Base-by-base conservation (phyloP, 2,888 invertebrate species). In the Scaptomyza cyrtandrae region DNA sequence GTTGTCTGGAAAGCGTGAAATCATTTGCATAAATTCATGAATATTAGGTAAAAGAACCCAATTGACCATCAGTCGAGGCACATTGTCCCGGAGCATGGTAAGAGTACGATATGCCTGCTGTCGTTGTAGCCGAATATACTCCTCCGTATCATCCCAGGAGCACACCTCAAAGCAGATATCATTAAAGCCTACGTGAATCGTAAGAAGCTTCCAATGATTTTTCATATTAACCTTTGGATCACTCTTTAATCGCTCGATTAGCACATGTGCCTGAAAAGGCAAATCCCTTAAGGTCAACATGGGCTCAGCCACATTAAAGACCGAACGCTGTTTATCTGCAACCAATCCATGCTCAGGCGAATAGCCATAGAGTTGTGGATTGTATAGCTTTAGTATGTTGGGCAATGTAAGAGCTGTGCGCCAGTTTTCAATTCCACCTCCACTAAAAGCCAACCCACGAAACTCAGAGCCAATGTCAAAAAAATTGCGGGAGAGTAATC, bases 191-290 rank as follows among this genome's bases (percentile, higher is more conserved):
- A 95, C 93, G 78, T 94, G 90, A 3, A 94, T 65, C 0, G 93
- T 93, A 10, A 95, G 90, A 80, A 95, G 93, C 91, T 95, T 95
- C 94, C 95, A 95, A 78, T 94, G 92, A 29, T 92, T 91, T 13
- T 93, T 83, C 39, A 94, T 62, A 65, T 94, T 91, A 0, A 94
- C 93, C 54, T 92, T 90, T 2, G 91, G 90, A 90, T 94, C 93
- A 11, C 83, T 89, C 62, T 90, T 91, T 31, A 95, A 92, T 54
- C 93, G 92, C 52, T 92, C 92, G 1, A 94, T 89, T 24, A 95
- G 82, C 45, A 93, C 89, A 65, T 92, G 90, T 0, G 94, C 93
- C 93, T 94, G 94, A 61, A 92, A 93, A 0, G 93, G 93, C 78
- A 93, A 89, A 72, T 95, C 93, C 7, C 88, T 82, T 0, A 94